Evolutionary conservation across 2,888 invertebrate genomes (phyloP), one percentile per base, ranked within the genome.

Genomic region (Philereme vetulata): DNA sequence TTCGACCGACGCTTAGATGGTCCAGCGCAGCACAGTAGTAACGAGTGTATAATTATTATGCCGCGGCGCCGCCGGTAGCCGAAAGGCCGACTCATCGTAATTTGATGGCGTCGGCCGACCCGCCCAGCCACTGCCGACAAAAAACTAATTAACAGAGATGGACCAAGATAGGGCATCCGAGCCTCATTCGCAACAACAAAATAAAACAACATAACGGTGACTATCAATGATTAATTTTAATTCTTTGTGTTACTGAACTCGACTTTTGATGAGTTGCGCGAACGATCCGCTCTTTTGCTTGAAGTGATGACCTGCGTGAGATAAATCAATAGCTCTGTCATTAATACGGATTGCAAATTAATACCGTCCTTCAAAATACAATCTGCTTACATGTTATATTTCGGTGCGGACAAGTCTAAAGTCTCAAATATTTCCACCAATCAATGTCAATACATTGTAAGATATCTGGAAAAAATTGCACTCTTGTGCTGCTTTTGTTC

Each of bases 81-180:
- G 85, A 90, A 90, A 86, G 86, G 85, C 89, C 90, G 86, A 92
- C 91, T 92, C 91, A 90, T 91, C 90, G 91, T 92, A 92, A 91
- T 90, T 91, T 91, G 91, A 90, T 89, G 91, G 91, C 91, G 91
- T 90, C 90, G 85, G 83, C 76, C 80, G 84, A 74, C 84, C 88
- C 88, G 85, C 85, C 85, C 83, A 78, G 82, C 84, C 83, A 73
- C 77, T 73, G 77, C 79, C 80, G 76, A 90, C 88, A 91, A 91
- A 91, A 91, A 91, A 90, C 91, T 91, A 91, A 91, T 91, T 91
- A 91, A 91, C 90, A 84, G 85, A 86, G 85, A 86, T 85, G 86
- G 82, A 84, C 80, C 79, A 77, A 79, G 80, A 80, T 76, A 76
- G 74, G 74, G 68, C 74, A 66, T 62, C 77, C 75, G 77, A 80